These are phyloP conservation scores for Coregonus sp. DNA, from an alignment of 2,797 vertebrate genomes.

Conservation along the genomic window DNA sequence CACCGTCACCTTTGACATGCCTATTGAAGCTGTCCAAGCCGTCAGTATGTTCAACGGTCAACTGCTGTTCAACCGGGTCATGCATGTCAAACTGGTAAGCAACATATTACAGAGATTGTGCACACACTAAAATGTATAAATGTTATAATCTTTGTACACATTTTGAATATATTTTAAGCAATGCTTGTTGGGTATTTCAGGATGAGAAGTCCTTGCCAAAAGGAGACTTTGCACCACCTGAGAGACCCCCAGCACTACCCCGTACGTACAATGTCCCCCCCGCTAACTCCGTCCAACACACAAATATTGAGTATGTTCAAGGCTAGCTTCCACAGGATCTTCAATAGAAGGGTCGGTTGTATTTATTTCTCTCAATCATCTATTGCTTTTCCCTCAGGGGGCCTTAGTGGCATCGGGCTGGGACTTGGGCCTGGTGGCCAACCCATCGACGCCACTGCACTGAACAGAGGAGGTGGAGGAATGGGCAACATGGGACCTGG, in stretches of 20 bases:
- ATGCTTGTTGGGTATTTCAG: slow-evolving; percentile 62
- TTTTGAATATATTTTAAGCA: background rate
- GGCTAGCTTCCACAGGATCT: too few relatives aligned
- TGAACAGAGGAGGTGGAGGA: slow-evolving; percentile 85
- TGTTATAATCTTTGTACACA: background rate
- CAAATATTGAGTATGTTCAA: too few relatives aligned
- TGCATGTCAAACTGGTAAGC: slow-evolving; percentile 98
- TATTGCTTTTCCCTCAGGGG: slow-evolving; percentile 76
- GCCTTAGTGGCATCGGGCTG: slow-evolving; percentile 93
- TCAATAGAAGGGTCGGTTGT: too few relatives aligned
- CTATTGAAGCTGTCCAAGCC: slow-evolving; percentile 96
- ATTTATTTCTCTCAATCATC: background rate
- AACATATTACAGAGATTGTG: background rate
- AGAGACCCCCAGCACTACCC: slow-evolving; percentile 88
- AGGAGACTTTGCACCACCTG: slow-evolving; percentile 91
- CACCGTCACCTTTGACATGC: slow-evolving; percentile 95
- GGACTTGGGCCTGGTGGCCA: slow-evolving; percentile 95
- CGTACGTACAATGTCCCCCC: slow-evolving; percentile 77
- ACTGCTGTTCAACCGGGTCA: slow-evolving; percentile 92
- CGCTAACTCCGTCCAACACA: too few relatives aligned
- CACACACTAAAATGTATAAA: too few relatives aligned
- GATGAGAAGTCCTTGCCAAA: slow-evolving; percentile 96
- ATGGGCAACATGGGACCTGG: slow-evolving; percentile 93
- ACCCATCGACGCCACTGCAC: slow-evolving; percentile 91
- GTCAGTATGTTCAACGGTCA: slow-evolving; percentile 99